Percentiles rank a stretch among this genome's conserved stretches.
phyloP scores from a whole-genome alignment of 2,888 invertebrate genomes.

The Eupithecia abbreviata region DNA sequence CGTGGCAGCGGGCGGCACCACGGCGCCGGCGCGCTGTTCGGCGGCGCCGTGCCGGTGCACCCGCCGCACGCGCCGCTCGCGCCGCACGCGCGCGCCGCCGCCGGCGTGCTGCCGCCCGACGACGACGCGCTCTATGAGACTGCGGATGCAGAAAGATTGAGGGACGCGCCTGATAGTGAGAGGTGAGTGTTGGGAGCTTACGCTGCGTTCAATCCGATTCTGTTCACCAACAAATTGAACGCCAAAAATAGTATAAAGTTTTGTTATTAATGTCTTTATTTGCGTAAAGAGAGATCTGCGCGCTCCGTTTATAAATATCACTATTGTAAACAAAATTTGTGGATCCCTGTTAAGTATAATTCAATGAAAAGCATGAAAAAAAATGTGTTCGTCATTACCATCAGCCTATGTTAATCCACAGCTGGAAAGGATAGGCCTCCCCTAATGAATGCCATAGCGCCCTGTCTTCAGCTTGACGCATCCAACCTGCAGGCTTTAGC shows the following conservation, averaged over 20 bases:
- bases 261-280: not conserved
- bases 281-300: not conserved
- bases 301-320: too few species aligned
- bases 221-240: not conserved
- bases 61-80: slow-evolving; percentile 60
- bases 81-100: slow-evolving; percentile 72
- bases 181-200: slow-evolving; percentile 84
- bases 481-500: too few species aligned
- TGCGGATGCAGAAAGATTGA: slow-evolving; percentile 88
- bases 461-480: too few species aligned
- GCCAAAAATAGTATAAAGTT: not conserved
- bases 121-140: slow-evolving; percentile 95
- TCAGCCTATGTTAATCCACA: too few species aligned
- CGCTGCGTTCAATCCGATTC: slow-evolving; percentile 6
- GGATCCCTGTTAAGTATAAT: too few species aligned
- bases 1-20: slow-evolving; percentile 67
- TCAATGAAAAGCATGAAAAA: too few species aligned
- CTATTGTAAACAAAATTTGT: too few species aligned
- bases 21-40: slow-evolving; percentile 62
- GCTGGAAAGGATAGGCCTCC: too few species aligned
- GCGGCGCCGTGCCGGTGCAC: slow-evolving; percentile 66
- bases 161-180: slow-evolving; percentile 94
- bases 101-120: slow-evolving; percentile 82
- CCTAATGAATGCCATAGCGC: too few species aligned
- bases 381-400: too few species aligned